Conservation (phyloP, 1,140 invertebrate species). For the Rhagoletis zephyria region DNA sequence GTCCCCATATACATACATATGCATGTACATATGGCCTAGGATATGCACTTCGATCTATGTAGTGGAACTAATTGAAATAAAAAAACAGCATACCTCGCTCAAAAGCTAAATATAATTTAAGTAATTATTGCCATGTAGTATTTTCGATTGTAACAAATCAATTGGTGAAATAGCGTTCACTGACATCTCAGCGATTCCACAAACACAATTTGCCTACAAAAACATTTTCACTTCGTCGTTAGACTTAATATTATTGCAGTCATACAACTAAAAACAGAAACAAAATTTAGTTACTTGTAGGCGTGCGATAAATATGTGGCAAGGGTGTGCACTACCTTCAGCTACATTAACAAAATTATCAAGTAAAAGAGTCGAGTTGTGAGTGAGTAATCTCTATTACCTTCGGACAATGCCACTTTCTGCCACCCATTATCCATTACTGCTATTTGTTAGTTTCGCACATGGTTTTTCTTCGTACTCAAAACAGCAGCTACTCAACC, state of each 20-base stretch:
- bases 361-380: background rate
- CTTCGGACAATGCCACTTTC: background rate
- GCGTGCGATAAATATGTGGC: background rate
- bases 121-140: too few species aligned
- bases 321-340: background rate
- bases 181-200: background rate
- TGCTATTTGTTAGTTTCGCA: background rate
- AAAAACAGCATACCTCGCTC: too few species aligned
- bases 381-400: background rate
- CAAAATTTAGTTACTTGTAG: too few species aligned
- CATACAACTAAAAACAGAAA: background rate
- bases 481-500: background rate
- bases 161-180: background rate
- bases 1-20: too few species aligned
- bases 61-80: too few species aligned
- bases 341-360: conserved; percentile 34
- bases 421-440: background rate
- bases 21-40: too few species aligned
- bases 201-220: background rate
- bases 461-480: background rate
- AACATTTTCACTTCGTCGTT: background rate
- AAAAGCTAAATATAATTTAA: too few species aligned
- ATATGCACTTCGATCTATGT: too few species aligned
- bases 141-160: background rate
- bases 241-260: background rate